phyloP scores from a whole-genome alignment of 2,797 vertebrate species.

The Acipenser ruthenus region DNA sequence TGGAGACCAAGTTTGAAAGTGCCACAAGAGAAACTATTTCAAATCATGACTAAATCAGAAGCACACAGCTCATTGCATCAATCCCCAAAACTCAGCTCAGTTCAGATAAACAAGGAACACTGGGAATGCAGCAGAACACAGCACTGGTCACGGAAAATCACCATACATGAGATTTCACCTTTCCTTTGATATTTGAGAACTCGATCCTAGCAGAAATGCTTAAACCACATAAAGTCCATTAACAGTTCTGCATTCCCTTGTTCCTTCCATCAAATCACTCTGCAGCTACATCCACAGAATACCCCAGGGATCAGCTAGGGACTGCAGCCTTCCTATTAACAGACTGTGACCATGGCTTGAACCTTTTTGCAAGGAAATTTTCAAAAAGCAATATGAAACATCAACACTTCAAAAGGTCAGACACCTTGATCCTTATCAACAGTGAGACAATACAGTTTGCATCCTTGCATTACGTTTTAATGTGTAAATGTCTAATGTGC shows the following conservation, averaged over 20 bases:
- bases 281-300: conserved; percentile 6
- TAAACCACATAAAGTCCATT: conserved; percentile 14
- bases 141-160: background rate
- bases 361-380: background rate
- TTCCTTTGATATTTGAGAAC: conserved; percentile 8
- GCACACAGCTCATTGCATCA: background rate
- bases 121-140: background rate
- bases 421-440: background rate
- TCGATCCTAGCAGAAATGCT: background rate
- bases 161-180: background rate
- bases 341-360: background rate
- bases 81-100: no score
- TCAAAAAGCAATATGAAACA: background rate
- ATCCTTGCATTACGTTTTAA: background rate
- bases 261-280: conserved; percentile 1
- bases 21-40: no score
- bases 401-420: background rate
- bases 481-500: background rate
- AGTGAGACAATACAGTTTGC: background rate
- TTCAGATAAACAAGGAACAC: conserved; percentile 5
- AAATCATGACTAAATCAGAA: no score
- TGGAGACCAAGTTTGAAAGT: no score
- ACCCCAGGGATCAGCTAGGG: conserved; percentile 3
- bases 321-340: background rate
- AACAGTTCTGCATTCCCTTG: conserved; percentile 8